These are phyloP conservation scores for Eolophus roseicapilla DNA, from an alignment of 2,113 vertebrate genomes.

Conservation along the genomic window DNA sequence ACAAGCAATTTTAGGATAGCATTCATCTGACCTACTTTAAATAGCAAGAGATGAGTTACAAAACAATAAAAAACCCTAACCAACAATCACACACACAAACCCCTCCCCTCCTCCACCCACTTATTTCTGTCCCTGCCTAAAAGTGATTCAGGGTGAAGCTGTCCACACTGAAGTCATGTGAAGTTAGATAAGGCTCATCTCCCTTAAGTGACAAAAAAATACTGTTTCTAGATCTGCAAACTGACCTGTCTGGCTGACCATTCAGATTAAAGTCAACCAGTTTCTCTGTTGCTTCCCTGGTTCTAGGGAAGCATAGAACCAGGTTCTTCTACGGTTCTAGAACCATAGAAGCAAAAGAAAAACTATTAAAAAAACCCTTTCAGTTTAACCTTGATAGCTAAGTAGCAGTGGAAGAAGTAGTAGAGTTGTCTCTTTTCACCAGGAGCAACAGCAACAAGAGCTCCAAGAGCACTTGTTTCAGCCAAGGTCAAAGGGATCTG, in stretches of 20 bases:
- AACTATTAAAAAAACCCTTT: background rate
- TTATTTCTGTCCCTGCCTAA: background rate
- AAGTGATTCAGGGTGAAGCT: background rate
- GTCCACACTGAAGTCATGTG: background rate
- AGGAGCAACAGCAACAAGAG: background rate
- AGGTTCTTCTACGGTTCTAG: background rate
- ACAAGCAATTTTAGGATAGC: background rate
- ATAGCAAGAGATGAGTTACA: background rate
- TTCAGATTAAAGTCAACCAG: background rate
- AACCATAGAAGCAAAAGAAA: background rate
- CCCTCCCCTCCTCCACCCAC: background rate
- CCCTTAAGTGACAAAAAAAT: background rate
- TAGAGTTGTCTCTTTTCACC: background rate
- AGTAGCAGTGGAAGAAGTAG: background rate
- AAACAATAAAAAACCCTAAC: background rate
- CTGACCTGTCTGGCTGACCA: background rate
- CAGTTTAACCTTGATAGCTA: background rate
- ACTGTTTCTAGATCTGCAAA: background rate
- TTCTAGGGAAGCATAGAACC: background rate
- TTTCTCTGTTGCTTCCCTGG: background rate
- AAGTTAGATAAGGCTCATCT: background rate
- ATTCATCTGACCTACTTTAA: background rate
- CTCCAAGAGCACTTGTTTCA: background rate
- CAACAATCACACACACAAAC: background rate
- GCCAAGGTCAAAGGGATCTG: background rate